Conservation (phyloP, 2,113 vertebrate species). For the Oreocharis arfaki region DNA sequence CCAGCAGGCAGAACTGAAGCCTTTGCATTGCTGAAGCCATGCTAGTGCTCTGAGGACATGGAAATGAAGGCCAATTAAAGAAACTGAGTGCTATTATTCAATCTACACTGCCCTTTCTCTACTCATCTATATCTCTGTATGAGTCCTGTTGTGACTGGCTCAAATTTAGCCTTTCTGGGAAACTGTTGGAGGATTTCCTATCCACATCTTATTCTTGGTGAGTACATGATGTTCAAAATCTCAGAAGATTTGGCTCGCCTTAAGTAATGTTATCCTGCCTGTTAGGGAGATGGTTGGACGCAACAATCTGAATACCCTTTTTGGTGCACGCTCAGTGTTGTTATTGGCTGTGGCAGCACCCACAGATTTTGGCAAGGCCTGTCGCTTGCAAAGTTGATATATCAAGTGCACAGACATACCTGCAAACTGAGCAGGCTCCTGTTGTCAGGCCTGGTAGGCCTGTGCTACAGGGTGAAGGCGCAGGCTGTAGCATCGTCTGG, state of each 20-base stretch:
- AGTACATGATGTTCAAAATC: background rate
- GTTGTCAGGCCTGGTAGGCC: background rate
- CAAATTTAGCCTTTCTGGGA: background rate
- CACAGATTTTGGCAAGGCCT: background rate
- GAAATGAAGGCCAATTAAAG: background rate
- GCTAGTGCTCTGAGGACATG: background rate
- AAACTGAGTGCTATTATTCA: background rate
- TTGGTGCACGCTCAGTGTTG: rapidly evolving
- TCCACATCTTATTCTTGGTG: background rate
- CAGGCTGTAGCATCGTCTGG: background rate
- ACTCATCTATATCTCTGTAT: background rate
- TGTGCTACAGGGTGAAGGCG: background rate
- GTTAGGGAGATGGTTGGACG: background rate
- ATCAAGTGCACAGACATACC: background rate
- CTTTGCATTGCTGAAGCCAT: background rate
- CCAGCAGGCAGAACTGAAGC: background rate
- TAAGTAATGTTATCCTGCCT: background rate
- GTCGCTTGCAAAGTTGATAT: rapidly evolving
- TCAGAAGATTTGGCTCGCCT: background rate
- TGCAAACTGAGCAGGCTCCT: background rate
- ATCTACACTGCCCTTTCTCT: background rate
- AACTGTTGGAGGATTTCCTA: background rate
- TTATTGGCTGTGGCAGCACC: background rate
- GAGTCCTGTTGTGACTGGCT: background rate
- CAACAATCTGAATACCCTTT: background rate